Percentiles rank a stretch among this genome's conserved stretches.
Evolutionary conservation across 2,113 vertebrate genomes (phyloP).

Genomic region (Pterocles orientalis): DNA sequence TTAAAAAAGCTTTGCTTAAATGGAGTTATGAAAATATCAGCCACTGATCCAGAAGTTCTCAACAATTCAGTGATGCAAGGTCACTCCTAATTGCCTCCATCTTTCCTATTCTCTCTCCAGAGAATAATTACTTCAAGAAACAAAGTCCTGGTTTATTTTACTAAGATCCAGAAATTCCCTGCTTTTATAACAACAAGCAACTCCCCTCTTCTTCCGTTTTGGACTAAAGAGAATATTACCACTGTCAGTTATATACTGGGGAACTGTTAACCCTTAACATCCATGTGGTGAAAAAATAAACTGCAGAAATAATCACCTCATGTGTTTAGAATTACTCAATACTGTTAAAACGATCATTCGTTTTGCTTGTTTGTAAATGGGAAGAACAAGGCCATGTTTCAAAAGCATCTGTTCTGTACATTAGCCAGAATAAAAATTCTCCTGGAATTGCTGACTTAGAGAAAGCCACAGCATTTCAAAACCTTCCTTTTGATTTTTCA

Average conservation of each 20-base stretch:
- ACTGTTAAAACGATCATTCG: neutral
- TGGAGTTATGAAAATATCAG: constrained; percentile 75
- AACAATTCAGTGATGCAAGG: constrained; percentile 69
- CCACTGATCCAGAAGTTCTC: constrained; percentile 79
- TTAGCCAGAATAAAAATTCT: neutral
- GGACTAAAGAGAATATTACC: constrained; percentile 65
- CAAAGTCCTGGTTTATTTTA: constrained; percentile 82
- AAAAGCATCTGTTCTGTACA: neutral
- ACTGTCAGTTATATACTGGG: constrained; percentile 32
- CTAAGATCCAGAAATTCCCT: constrained; percentile 77
- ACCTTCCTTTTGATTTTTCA: neutral
- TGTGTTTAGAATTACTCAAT: neutral
- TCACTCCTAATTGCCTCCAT: constrained; percentile 80
- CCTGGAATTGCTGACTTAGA: neutral
- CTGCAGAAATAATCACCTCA: constrained; percentile 8
- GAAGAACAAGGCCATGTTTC: neutral
- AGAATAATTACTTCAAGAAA: constrained; percentile 82
- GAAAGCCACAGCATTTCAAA: neutral
- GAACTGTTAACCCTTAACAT: constrained; percentile 41
- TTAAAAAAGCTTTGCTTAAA: constrained; percentile 62
- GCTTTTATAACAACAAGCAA: constrained; percentile 71
- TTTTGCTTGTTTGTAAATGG: constrained; percentile 12
- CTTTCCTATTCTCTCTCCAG: constrained; percentile 77
- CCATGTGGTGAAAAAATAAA: neutral
- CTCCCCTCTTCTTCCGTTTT: constrained; percentile 70